Conservation (phyloP, 2,888 invertebrate species). For the Macrophya annulata region DNA sequence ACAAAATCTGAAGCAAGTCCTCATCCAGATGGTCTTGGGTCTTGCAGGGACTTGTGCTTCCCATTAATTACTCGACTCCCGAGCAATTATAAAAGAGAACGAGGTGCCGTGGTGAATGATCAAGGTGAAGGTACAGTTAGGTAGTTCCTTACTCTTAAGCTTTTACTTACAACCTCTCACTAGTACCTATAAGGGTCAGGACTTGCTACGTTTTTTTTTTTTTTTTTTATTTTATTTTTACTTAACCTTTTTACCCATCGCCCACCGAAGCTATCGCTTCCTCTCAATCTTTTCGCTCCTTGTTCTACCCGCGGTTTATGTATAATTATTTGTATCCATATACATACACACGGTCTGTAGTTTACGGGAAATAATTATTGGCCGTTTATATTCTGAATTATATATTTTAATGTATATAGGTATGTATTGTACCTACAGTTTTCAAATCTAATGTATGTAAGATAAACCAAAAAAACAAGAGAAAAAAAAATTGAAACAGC, state of each 20-base stretch:
- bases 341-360: no score
- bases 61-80: slow-evolving; percentile 30
- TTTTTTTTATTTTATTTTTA: neutral
- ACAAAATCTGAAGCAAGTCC: neutral
- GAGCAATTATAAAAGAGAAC: slow-evolving; percentile 39
- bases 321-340: neutral
- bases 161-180: slow-evolving; percentile 3
- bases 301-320: slow-evolving; percentile 3
- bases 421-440: no score
- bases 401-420: no score
- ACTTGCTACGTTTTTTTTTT: neutral
- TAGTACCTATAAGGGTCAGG: neutral
- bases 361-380: neutral
- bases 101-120: slow-evolving; percentile 54
- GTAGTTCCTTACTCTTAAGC: slow-evolving; percentile 34
- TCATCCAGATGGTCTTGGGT: neutral
- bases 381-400: neutral
- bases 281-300: slow-evolving; percentile 4
- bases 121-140: slow-evolving; percentile 60
- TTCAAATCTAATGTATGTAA: no score
- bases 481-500: neutral
- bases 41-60: neutral
- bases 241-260: neutral
- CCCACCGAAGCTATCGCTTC: slow-evolving; percentile 8
- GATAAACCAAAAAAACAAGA: no score